Conservation (phyloP, 2,797 vertebrate genomes). For the Mycteria americana region DNA sequence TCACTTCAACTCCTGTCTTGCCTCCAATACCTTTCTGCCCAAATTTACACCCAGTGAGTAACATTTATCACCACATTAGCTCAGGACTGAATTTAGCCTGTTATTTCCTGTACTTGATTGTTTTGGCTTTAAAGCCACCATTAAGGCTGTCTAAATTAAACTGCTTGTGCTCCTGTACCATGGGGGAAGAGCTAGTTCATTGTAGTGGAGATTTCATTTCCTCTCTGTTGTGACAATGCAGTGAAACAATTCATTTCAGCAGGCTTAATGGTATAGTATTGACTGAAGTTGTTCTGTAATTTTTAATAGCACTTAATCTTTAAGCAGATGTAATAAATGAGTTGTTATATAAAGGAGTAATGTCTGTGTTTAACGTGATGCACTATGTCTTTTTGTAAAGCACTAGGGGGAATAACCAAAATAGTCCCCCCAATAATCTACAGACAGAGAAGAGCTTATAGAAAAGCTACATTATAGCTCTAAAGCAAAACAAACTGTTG, state of each 20-base stretch:
- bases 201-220: conserved; percentile 41
- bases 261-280: conserved; percentile 35
- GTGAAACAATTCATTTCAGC: conserved; percentile 44
- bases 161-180: not conserved
- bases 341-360: conserved; percentile 6
- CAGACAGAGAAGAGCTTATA: not conserved
- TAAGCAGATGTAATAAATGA: conserved; percentile 33
- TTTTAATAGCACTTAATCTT: conserved; percentile 54
- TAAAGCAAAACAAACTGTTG: not conserved
- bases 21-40: not conserved
- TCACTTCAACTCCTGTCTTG: not conserved
- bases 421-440: not conserved
- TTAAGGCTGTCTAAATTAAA: conserved; percentile 50
- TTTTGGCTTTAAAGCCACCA: conserved; percentile 34
- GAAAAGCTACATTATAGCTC: not conserved
- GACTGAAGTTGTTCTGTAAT: conserved; percentile 25
- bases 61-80: not conserved
- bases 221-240: not conserved
- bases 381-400: conserved; percentile 10
- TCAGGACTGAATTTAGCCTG: not conserved
- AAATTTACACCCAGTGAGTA: not conserved
- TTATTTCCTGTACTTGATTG: conserved; percentile 14
- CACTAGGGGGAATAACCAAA: not conserved
- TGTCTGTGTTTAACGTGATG: not conserved
- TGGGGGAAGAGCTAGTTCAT: conserved; percentile 4